Conservation (phyloP, 2,888 invertebrate genomes). For the Drosophila suboccidentalis region DNA sequence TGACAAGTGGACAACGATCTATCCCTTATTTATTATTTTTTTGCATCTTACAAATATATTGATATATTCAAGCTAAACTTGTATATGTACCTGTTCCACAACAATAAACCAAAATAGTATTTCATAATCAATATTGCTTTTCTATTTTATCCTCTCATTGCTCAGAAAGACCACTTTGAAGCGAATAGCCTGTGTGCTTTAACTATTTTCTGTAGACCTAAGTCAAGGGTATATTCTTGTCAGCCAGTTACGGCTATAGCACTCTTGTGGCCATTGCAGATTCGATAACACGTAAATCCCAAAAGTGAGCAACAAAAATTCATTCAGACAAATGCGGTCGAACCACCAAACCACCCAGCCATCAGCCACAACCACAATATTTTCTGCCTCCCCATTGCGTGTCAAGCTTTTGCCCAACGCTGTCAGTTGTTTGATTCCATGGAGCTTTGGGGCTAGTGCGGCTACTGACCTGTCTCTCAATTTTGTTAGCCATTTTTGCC, state of each 20-base stretch:
- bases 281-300: conserved; percentile 39
- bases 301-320: conserved; percentile 17
- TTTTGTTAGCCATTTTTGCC: conserved; percentile 18
- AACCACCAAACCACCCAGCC: conserved; percentile 11
- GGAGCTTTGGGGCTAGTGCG: conserved; percentile 34
- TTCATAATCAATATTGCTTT: too few species aligned
- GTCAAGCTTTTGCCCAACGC: conserved; percentile 44
- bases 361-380: neutral
- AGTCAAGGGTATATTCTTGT: conserved; percentile 8
- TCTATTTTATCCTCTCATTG: neutral
- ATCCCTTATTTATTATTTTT: too few species aligned
- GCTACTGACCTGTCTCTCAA: conserved; percentile 35
- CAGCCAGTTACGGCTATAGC: neutral
- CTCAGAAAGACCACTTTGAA: neutral
- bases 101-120: too few species aligned
- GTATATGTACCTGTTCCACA: too few species aligned
- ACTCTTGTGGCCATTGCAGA: conserved; percentile 1
- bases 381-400: conserved; percentile 27
- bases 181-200: neutral
- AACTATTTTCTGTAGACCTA: neutral
- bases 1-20: neutral
- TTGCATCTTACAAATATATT: too few species aligned
- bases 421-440: conserved; percentile 47
- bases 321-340: conserved; percentile 20
- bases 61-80: too few species aligned